Conservation (phyloP, 2,797 vertebrate species). For the Xiphophorus birchmanni region DNA sequence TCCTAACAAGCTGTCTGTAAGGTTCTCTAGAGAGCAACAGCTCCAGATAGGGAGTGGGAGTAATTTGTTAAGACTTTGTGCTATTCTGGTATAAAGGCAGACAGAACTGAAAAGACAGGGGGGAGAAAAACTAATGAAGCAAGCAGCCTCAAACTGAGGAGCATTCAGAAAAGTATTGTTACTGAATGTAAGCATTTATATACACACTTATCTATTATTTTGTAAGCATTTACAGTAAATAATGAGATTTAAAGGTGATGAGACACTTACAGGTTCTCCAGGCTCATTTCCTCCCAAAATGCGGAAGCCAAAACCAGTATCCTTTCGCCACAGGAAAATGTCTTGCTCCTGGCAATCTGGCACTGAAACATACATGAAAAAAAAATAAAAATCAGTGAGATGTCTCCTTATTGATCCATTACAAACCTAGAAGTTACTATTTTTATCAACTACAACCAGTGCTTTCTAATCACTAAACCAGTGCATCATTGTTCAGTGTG, state of each 20-base stretch:
- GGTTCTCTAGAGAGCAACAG: slow-evolving; percentile 57
- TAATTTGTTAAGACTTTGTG: slow-evolving; percentile 39
- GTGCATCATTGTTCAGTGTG: neutral
- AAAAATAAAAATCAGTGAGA: slow-evolving; percentile 18
- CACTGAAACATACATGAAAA: slow-evolving; percentile 80
- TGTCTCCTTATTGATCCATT: slow-evolving; percentile 10
- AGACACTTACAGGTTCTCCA: slow-evolving; percentile 93
- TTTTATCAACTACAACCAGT: neutral
- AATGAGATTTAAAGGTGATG: slow-evolving; percentile 31
- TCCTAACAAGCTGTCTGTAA: slow-evolving; percentile 66
- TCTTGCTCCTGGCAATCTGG: slow-evolving; percentile 98
- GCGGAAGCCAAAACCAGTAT: slow-evolving; percentile 98
- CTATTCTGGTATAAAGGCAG: slow-evolving; percentile 33
- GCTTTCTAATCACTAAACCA: slow-evolving; percentile 16
- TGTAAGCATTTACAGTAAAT: slow-evolving; percentile 9
- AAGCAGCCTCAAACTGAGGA: slow-evolving; percentile 19
- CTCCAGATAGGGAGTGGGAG: slow-evolving; percentile 51
- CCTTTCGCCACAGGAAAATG: slow-evolving; percentile 99
- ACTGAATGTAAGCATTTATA: neutral
- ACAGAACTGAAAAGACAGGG: slow-evolving; percentile 16
- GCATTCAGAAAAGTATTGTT: neutral
- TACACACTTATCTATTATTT: neutral
- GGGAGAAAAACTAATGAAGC: slow-evolving; percentile 19
- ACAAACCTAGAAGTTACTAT: slow-evolving; percentile 10
- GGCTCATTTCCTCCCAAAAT: slow-evolving; percentile 98